Evolutionary conservation across 2,888 invertebrate species (phyloP).

Genomic region (Deilephila porcellus): DNA sequence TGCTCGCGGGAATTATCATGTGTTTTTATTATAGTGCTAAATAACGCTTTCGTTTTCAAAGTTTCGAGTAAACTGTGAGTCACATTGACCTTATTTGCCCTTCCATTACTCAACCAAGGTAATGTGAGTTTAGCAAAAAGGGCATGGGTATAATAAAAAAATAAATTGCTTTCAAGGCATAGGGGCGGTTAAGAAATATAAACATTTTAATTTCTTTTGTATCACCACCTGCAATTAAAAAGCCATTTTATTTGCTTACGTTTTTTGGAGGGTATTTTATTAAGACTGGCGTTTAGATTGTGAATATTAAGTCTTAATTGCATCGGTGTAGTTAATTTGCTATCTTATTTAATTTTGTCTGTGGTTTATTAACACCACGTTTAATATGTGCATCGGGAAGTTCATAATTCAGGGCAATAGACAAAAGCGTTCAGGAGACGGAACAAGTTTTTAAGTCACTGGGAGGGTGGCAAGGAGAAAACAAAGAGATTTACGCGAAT

Average conservation of each 20-base stretch:
- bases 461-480: too few relatives aligned
- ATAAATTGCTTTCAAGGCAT: not conserved
- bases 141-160: not conserved
- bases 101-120: slow-evolving; percentile 17
- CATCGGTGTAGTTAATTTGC: too few relatives aligned
- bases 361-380: too few relatives aligned
- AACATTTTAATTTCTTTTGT: slow-evolving; percentile 1
- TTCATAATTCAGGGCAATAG: too few relatives aligned
- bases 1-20: slow-evolving; percentile 13
- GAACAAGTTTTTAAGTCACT: too few relatives aligned
- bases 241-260: not conserved
- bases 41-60: slow-evolving; percentile 9
- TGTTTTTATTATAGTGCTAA: slow-evolving; percentile 28
- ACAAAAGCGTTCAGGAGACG: too few relatives aligned
- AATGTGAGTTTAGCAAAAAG: slow-evolving; percentile 1
- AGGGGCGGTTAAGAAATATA: not conserved
- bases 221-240: not conserved
- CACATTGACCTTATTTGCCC: slow-evolving; percentile 15
- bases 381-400: too few relatives aligned
- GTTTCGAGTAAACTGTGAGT: not conserved
- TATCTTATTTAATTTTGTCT: too few relatives aligned
- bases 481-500: too few relatives aligned
- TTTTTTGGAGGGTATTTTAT: not conserved
- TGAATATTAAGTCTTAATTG: too few relatives aligned
- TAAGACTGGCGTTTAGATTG: too few relatives aligned